A percentile compares a stretch with the other conserved stretches of the same genome.
Evolutionary conservation across 2,113 vertebrate species (phyloP).

Genomic region (Nicator chloris): DNA sequence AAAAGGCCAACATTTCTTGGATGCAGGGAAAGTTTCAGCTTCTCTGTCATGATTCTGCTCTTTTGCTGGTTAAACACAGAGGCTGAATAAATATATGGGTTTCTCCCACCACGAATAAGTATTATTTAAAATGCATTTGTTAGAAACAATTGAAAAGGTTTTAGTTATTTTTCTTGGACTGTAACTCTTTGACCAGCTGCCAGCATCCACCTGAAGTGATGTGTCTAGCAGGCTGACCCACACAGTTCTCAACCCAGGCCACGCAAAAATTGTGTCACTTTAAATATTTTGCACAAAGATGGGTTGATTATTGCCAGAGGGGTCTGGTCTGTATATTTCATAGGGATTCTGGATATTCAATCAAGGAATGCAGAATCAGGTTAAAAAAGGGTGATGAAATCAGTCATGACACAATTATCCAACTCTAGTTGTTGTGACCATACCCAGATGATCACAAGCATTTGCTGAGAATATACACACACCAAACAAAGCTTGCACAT

Average conservation of each 20-base stretch:
- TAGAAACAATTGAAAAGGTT: background rate
- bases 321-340: background rate
- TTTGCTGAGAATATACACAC: background rate
- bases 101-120: background rate
- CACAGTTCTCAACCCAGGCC: background rate
- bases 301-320: background rate
- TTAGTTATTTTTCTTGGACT: background rate
- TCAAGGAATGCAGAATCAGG: conserved; percentile 91
- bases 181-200: background rate
- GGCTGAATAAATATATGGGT: background rate
- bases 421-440: conserved; percentile 67
- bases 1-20: background rate
- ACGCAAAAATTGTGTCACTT: background rate
- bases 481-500: background rate
- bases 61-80: background rate
- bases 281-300: background rate
- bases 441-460: background rate
- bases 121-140: background rate
- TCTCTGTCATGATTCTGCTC: background rate
- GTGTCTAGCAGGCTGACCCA: background rate
- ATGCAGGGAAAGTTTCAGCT: background rate
- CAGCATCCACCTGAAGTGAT: background rate
- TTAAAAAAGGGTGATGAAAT: conserved; percentile 81
- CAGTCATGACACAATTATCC: conserved; percentile 87
- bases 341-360: conserved; percentile 74